Base-by-base conservation (phyloP, 1,140 invertebrate genomes). In the Drosophila pectinifera region DNA sequence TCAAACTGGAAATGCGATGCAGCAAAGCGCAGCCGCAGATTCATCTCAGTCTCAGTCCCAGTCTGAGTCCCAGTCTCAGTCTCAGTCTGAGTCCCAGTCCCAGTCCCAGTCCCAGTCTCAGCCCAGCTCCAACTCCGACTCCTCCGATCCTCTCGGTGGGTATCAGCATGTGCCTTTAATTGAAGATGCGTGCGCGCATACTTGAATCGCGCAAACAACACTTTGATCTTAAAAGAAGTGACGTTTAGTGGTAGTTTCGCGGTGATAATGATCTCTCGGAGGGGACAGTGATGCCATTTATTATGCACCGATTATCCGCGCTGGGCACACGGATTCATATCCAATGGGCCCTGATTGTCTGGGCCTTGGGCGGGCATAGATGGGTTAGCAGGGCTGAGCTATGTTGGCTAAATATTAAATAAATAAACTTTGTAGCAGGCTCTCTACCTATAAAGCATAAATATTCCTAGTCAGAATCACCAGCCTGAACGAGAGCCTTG, bases 171-270 rank as follows among this genome's bases (percentile, higher is more conserved):
- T 91, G 84, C 73, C 79, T 91, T 91, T 91, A 91, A 91, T 90
- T 91, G 81, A 91, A 91, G 85, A 89, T 91, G 86, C 89, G 84
- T 89, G 84, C 89, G 84, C 81, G 75, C 84, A 90, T 85, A 72
- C 78, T 80, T 80, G 80, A 85, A 78, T 78, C 73, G 81, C 90
- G 90, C 81, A 74, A 86, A 91, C 90, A 91, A 73, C 89, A 90
- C 89, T 91, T 91, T 91, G 90, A 91, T 91, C 89, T 91, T 91
- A 90, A 90, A 80, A 90, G 82, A 91, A 91, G 89, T 91, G 90
- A 91, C 90, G 84, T 90, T 90, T 91, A 91, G 84, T 90, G 84
- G 89, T 89, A 86, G 85, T 91, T 91, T 78, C 83, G 78, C 75
- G 79, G 73, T 82, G 90, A 91, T 91, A 91, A 91, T 82, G 84